Evolutionary conservation across 1,140 invertebrate genomes (phyloP), one percentile per base, ranked within the genome.

Genomic region (Phocides pigmalion): DNA sequence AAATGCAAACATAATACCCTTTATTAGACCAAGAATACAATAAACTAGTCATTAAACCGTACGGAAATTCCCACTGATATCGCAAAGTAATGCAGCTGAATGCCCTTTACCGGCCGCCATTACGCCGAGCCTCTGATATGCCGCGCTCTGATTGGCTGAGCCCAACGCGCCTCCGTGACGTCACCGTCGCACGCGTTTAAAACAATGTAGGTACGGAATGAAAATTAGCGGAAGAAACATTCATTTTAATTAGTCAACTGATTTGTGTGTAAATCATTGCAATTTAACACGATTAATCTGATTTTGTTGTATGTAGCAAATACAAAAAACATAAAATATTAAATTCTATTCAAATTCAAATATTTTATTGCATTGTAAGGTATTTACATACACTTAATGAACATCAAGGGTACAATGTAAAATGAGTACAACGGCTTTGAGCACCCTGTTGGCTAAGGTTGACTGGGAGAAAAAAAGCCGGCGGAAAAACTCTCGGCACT

Each of bases 111-210:
- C 44, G 62, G 51, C 77, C 74, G 76, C 79, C 86, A 81, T 81
- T 74, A 81, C 72, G 71, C 59, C 84, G 72, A 82, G 84, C 86
- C 86, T 81, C 84, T 81, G 37, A 53, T 74, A 72, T 69, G 20
- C 62, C 12, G 47, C 9, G 6, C 42, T 19, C 70, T 69, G 76
- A 89, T 89, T 89, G 82, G 84, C 12, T 39, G 69, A 68, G 0
- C 28, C n/a, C 22, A 76, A 37, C 82, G 75, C 58, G 81, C 84
- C 86, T 85, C 79, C 70, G 54, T 84, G 82, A 85, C 82, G 83
- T 85, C 81, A 85, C 77, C 15, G n/a, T 78, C 82, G 82, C 84
- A 81, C 51, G 64, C 64, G 64, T 64, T 62, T 58, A 53, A 64
- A 70, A 76, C 67, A 67, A 56, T 66, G 62, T 35, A n/a, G n/a